Evolutionary conservation across 1,140 invertebrate genomes (phyloP), one percentile per base, ranked within the genome.

Genomic region (Rhopalosiphum maidis): DNA sequence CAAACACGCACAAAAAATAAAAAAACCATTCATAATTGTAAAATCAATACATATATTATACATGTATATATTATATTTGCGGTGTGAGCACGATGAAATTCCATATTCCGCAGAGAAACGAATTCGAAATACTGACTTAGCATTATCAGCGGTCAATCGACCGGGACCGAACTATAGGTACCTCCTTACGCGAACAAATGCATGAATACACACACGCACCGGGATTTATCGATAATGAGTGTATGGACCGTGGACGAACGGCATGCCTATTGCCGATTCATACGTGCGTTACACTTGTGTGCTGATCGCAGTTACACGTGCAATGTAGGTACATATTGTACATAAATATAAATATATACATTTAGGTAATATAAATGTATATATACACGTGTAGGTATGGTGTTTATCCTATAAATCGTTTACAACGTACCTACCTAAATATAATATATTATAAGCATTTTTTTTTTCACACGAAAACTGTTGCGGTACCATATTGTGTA

Each of bases 121-220:
- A 86, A 86, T 46, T 86, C 43, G 41, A 46, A 86, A 86, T 83
- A 83, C 85, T 86, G 85, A 86, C 85, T 86, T 46, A 46, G 85
- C 85, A 86, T 86, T 48, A 86, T 86, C 85, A 43, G 23, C 23
- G 30, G 41, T 30, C 85, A 86, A 46, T 86, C 85, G 85, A 86
- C 85, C 85, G 85, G 43, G 6, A 86, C 85, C 37, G 23, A 43
- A 85, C 23, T 35, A 18, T n/a, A n/a, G 1, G 48, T 15, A 68
- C 0, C 55, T 60, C 30, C 30, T 11, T 86, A 18, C 25, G 25
- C 11, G 85, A 46, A 43, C 43, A 86, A 43, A 30, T 43, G 85
- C 43, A n/a, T 86, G 85, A 46, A 30, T 86, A 46, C 85, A 86
- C 85, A 86, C 41, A 46, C 23, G 11, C 41, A 48, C 85, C 85